Conservation (phyloP, 2,888 invertebrate genomes). For the Lysandra bellargus region DNA sequence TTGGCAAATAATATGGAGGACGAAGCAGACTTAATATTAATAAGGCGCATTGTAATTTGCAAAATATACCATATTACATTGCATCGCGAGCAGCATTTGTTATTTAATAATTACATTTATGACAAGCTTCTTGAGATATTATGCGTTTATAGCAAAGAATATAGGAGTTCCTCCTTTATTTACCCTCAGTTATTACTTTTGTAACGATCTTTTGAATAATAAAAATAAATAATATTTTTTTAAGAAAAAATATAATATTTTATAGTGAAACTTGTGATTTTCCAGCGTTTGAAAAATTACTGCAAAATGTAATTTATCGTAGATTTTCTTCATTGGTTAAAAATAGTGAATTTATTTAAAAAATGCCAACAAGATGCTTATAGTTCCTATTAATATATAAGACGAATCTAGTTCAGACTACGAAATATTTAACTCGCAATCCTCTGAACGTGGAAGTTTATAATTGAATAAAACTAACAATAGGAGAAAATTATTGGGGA, state of each 20-base stretch:
- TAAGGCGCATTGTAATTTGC: neutral
- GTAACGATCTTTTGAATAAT: neutral
- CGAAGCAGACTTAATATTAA: neutral
- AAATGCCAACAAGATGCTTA: neutral
- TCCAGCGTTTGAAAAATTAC: no score
- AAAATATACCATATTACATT: neutral
- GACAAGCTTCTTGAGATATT: conserved; percentile 7
- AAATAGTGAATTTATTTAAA: no score
- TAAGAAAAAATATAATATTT: no score
- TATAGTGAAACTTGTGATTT: no score
- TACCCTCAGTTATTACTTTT: neutral
- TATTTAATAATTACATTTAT: neutral
- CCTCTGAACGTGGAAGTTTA: conserved; percentile 4
- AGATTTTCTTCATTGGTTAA: no score
- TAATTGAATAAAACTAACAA: conserved; percentile 21
- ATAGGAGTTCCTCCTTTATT: neutral
- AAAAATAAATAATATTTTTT: neutral
- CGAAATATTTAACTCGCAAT: neutral
- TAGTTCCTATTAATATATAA: neutral
- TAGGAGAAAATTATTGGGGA: neutral
- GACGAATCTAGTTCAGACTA: neutral
- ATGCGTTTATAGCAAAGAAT: neutral
- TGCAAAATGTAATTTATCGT: no score
- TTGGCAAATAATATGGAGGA: neutral
- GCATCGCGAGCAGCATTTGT: neutral